Conservation (phyloP, 2,113 vertebrate species). For the Apaloderma vittatum region DNA sequence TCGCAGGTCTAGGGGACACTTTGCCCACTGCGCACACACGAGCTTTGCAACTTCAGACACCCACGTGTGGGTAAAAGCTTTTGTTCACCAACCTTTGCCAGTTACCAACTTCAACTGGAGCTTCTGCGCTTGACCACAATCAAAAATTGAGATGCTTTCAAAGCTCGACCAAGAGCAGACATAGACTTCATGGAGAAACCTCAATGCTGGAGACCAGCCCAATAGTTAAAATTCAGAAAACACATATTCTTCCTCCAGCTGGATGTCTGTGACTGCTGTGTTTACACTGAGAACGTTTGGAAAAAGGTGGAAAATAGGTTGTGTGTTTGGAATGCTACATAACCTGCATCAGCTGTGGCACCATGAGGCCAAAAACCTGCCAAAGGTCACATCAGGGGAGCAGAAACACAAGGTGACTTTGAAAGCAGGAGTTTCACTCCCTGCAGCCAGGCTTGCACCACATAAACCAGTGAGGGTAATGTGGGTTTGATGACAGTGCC, state of each 20-base stretch:
- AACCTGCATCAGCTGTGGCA: fast-evolving
- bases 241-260: not conserved
- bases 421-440: not conserved
- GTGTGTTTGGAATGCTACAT: fast-evolving
- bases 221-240: not conserved
- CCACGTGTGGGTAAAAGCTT: not conserved
- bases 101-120: not conserved
- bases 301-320: not conserved
- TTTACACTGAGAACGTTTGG: not conserved
- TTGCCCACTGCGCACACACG: fast-evolving
- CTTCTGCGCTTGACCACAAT: not conserved
- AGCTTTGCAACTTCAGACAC: not conserved
- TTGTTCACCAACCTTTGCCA: not conserved
- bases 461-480: not conserved
- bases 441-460: not conserved
- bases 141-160: not conserved
- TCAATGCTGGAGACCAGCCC: not conserved
- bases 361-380: not conserved
- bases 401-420: conserved; percentile 24
- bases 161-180: not conserved
- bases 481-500: fast-evolving
- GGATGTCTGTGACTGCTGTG: not conserved
- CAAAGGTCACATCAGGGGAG: not conserved
- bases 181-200: not conserved
- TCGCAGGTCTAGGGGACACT: no score